Percentiles rank a stretch among this genome's conserved stretches.
Conservation (phyloP, 2,888 invertebrate genomes). For the Trachelus iudaicus region DNA sequence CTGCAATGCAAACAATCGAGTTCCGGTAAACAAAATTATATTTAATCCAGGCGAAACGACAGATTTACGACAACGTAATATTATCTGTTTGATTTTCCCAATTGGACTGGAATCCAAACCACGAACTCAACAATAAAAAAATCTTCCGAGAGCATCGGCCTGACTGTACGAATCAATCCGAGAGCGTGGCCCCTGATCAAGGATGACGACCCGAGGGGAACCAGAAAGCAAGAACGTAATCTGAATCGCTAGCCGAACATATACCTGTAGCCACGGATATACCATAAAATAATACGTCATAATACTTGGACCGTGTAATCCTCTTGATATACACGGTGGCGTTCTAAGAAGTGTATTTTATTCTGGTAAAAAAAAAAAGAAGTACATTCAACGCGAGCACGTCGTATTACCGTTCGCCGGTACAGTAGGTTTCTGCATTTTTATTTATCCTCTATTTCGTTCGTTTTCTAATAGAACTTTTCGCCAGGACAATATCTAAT, state of each 20-base stretch:
- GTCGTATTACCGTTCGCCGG: neutral
- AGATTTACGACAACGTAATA: neutral
- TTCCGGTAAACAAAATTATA: neutral
- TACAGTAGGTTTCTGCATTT: neutral
- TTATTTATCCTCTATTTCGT: neutral
- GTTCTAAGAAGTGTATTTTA: neutral
- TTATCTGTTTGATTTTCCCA: neutral
- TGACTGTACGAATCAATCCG: no score
- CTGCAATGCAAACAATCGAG: neutral
- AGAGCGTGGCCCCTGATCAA: no score
- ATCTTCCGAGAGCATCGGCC: no score
- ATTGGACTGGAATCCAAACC: neutral
- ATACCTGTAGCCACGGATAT: neutral
- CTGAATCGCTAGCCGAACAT: neutral
- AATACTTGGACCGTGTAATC: neutral
- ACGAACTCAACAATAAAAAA: no score
- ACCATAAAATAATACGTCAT: neutral
- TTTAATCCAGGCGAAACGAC: neutral
- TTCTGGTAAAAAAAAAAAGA: neutral
- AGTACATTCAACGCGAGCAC: neutral
- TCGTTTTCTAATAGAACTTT: neutral
- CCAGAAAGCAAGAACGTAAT: no score
- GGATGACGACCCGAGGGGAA: no score
- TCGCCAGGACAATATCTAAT: neutral
- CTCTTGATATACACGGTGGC: neutral